These are phyloP conservation scores for Patella depressa DNA, from an alignment of 2,888 invertebrate species.

Conservation along the genomic window DNA sequence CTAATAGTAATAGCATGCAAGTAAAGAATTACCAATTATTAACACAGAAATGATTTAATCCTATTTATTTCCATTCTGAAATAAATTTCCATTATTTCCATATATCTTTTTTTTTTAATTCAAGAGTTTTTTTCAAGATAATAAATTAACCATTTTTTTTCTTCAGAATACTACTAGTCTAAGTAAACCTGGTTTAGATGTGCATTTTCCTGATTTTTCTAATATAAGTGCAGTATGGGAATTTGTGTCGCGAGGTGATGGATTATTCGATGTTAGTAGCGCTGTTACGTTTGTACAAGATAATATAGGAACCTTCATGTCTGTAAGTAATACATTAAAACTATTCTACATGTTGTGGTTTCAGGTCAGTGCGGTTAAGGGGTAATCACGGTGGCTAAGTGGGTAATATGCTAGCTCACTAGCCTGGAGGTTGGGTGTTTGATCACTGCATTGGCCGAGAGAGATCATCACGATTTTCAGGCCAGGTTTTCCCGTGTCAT, in stretches of 20 bases:
- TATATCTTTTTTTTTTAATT: neutral
- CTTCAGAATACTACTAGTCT: constrained; percentile 47
- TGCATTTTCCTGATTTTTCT: constrained; percentile 41
- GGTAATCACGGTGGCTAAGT: too few relatives aligned
- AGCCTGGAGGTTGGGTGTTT: too few relatives aligned
- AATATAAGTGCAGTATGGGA: constrained; percentile 61
- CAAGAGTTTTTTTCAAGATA: neutral
- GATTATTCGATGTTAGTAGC: constrained; percentile 59
- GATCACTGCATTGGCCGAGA: too few relatives aligned
- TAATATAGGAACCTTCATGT: constrained; percentile 89
- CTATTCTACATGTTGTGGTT: too few relatives aligned
- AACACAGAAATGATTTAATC: neutral
- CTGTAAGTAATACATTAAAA: constrained; percentile 72
- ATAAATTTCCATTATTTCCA: neutral
- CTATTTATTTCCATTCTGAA: neutral
- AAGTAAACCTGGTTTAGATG: constrained; percentile 21
- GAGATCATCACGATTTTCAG: too few relatives aligned
- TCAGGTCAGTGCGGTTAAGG: neutral
- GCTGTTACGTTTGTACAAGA: constrained; percentile 83
- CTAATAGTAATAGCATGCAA: neutral
- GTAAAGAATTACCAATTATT: neutral
- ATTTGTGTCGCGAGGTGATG: constrained; percentile 52
- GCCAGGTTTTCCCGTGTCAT: too few relatives aligned
- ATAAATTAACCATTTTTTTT: neutral
- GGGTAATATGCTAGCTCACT: too few relatives aligned